phyloP scores from a whole-genome alignment of 2,113 vertebrate species.

The Pterocles burchelli region DNA sequence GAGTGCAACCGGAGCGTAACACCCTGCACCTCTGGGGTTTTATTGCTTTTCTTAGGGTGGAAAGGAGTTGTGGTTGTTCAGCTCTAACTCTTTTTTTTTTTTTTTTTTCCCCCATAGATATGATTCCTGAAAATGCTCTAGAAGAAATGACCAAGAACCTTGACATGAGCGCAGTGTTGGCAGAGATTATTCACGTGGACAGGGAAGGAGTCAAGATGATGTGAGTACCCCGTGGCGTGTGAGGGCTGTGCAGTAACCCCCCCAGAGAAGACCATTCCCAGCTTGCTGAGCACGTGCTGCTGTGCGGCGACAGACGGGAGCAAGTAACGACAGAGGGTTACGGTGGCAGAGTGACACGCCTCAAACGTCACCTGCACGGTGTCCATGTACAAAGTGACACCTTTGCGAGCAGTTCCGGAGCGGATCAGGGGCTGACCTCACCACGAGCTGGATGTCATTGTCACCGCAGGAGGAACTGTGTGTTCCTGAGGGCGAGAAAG shows the following conservation, averaged over 20 bases:
- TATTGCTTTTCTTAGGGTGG: not conserved
- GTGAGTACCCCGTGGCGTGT: conserved; percentile 73
- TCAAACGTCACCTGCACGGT: accelerated
- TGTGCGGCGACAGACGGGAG: not conserved
- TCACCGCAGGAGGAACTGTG: not conserved
- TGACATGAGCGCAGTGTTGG: conserved; percentile 91
- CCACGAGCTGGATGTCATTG: not conserved
- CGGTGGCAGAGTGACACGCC: accelerated
- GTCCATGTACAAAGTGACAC: too few species aligned
- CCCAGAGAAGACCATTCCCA: not conserved
- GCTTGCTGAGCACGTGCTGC: not conserved
- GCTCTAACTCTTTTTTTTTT: not conserved
- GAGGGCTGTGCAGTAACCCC: not conserved
- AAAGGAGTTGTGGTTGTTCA: not conserved
- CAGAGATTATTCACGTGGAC: conserved; percentile 81
- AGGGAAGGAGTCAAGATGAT: conserved; percentile 89
- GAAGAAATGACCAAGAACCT: conserved; percentile 99
- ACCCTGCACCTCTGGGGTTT: not conserved
- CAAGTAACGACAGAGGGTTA: too few species aligned
- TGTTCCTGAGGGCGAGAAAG: not conserved
- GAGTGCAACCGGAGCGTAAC: accelerated
- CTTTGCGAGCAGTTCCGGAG: not conserved
- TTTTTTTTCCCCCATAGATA: conserved; percentile 85
- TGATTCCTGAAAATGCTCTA: conserved; percentile 98
- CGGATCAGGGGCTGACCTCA: not conserved